A percentile compares a stretch with the other conserved stretches of the same genome.
Conservation (phyloP, 2,888 invertebrate genomes). For the Eugnorisma glareosa region DNA sequence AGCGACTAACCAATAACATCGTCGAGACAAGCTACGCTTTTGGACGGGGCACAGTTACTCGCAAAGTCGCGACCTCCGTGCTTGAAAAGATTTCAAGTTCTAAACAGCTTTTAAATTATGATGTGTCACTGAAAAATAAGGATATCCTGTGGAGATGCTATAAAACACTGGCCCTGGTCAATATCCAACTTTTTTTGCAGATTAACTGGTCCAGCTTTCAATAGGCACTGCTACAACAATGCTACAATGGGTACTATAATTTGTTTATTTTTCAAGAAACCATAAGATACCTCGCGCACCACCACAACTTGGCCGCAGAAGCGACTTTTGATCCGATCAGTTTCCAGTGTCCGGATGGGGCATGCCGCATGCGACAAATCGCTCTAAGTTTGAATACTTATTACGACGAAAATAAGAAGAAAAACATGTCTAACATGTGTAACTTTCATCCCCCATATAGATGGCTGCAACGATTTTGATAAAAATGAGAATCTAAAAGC, state of each 20-base stretch:
- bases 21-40: conserved; percentile 69
- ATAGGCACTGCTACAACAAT: not conserved
- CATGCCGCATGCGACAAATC: too few species aligned
- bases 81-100: conserved; percentile 72
- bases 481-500: too few species aligned
- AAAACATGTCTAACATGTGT: too few species aligned
- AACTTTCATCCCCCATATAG: too few species aligned
- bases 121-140: conserved; percentile 27
- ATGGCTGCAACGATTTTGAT: too few species aligned
- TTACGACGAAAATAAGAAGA: too few species aligned
- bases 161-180: not conserved
- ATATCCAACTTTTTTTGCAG: not conserved
- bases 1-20: conserved; percentile 71
- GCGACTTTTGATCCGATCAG: not conserved
- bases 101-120: conserved; percentile 37
- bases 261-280: conserved; percentile 3
- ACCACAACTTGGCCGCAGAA: too few species aligned
- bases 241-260: not conserved
- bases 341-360: too few species aligned
- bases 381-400: too few species aligned
- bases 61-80: conserved; percentile 66
- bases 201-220: not conserved
- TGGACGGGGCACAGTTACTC: conserved; percentile 73
- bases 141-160: not conserved
- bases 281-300: not conserved